phyloP scores from a whole-genome alignment of 2,888 invertebrate genomes.

The Entomobrya proxima region DNA sequence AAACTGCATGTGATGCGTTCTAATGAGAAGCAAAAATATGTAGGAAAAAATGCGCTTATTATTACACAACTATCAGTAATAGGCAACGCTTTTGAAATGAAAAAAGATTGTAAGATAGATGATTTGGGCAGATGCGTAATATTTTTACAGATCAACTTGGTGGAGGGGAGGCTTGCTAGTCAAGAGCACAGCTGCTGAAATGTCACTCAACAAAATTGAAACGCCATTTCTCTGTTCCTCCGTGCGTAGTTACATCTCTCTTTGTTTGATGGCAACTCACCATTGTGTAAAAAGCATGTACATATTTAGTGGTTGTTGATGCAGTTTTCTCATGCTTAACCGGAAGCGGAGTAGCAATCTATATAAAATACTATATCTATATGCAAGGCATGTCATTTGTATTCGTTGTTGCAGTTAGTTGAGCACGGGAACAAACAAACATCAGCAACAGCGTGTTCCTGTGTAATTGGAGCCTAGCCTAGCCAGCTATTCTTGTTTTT shows the following conservation, averaged over 20 bases:
- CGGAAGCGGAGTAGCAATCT: neutral
- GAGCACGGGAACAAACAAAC: neutral
- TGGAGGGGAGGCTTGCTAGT: neutral
- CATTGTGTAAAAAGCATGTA: neutral
- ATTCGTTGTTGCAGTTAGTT: neutral
- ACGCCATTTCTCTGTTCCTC: too few relatives aligned
- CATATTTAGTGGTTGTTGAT: neutral
- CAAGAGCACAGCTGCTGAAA: neutral
- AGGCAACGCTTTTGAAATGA: neutral
- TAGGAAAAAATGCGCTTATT: neutral
- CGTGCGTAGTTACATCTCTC: too few relatives aligned
- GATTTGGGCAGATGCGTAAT: neutral
- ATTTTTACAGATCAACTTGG: neutral
- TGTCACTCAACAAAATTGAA: neutral
- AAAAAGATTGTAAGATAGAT: neutral
- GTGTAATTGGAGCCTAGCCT: neutral
- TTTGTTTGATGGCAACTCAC: neutral
- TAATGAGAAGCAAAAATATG: neutral
- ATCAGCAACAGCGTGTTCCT: neutral
- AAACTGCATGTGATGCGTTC: neutral
- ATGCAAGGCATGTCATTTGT: neutral
- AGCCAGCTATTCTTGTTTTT: neutral
- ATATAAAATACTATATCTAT: neutral
- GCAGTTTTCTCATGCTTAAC: neutral
- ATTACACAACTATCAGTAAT: neutral